These are phyloP conservation scores for Embiotoca jacksoni DNA, from an alignment of 2,113 vertebrate genomes.

Conservation along the genomic window DNA sequence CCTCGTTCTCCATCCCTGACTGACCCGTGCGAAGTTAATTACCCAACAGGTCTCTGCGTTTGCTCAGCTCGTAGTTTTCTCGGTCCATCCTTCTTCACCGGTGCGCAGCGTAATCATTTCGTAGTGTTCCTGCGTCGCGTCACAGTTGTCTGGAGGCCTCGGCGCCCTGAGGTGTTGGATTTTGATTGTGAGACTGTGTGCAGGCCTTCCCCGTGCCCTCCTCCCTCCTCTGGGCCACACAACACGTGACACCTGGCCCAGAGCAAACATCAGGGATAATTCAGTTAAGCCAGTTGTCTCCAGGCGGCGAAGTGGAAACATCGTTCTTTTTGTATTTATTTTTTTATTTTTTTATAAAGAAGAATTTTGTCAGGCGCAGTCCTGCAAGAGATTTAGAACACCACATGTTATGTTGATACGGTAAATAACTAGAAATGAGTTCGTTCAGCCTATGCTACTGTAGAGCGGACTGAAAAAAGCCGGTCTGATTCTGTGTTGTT, in stretches of 20 bases:
- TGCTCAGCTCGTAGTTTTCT: neutral
- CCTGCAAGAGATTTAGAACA: conserved; percentile 2
- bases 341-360: neutral
- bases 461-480: neutral
- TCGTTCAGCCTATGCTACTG: neutral
- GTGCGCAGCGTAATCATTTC: neutral
- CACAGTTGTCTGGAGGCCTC: neutral
- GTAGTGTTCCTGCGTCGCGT: neutral
- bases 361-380: neutral
- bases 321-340: neutral
- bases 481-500: neutral
- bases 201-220: neutral
- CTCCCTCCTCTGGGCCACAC: neutral
- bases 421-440: neutral
- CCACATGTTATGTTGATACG: neutral
- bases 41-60: conserved; percentile 7
- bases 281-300: conserved; percentile 34
- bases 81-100: too few relatives aligned
- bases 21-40: conserved; percentile 18
- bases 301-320: conserved; percentile 59
- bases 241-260: conserved; percentile 58
- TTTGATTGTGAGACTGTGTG: neutral
- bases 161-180: conserved; percentile 5
- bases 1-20: neutral
- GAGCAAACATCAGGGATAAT: conserved; percentile 67